phyloP scores from a whole-genome alignment of 2,888 invertebrate species.

The Plebejus argus region DNA sequence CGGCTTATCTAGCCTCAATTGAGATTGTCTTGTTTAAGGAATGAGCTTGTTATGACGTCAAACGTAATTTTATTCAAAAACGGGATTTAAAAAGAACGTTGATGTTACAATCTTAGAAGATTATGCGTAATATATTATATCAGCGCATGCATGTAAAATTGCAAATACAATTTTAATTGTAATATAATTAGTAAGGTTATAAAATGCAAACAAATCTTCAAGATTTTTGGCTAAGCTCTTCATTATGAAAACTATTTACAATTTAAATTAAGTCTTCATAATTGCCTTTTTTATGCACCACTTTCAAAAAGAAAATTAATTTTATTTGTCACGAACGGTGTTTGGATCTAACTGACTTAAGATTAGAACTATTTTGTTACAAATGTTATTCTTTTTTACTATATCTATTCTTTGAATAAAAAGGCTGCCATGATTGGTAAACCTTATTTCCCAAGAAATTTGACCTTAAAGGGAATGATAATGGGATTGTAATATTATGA shows the following conservation, averaged over 20 bases:
- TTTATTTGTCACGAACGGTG: too few relatives aligned
- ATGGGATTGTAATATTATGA: conserved; percentile 4
- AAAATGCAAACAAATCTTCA: too few relatives aligned
- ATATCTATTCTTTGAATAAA: background rate
- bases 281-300: too few relatives aligned
- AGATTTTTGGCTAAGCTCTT: too few relatives aligned
- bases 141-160: too few relatives aligned
- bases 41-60: conserved; percentile 41
- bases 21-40: conserved; percentile 42
- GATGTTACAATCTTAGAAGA: background rate
- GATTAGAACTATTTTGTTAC: background rate
- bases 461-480: background rate
- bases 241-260: too few relatives aligned
- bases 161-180: too few relatives aligned
- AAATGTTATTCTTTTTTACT: background rate
- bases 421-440: background rate
- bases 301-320: too few relatives aligned
- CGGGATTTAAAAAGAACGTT: conserved; percentile 33
- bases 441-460: background rate
- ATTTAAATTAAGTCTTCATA: too few relatives aligned
- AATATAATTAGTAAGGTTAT: too few relatives aligned
- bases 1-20: conserved; percentile 44
- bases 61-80: conserved; percentile 40
- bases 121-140: background rate
- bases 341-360: too few relatives aligned